Evolutionary conservation across 2,888 invertebrate species (phyloP), one percentile per base, ranked within the genome.

Genomic region (Protonemura montana): DNA sequence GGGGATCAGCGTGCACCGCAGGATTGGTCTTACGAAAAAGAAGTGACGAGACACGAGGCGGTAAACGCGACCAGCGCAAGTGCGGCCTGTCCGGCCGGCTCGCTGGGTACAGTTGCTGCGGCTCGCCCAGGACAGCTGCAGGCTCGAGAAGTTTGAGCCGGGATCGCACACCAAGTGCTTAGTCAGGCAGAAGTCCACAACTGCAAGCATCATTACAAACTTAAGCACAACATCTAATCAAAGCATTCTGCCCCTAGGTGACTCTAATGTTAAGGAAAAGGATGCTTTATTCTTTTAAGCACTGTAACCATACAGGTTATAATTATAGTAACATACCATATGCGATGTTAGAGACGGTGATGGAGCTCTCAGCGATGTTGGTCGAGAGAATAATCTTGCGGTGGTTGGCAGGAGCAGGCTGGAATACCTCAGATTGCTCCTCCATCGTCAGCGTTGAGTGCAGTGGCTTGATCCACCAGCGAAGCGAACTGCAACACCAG

Each of bases 111-210:
- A 98, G 91, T 96, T 98, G 0, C 96, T 95, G 90, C 96, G 96
- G 0, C 98, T 96, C 0, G 98, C 97, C 98, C 98, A 99, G 87
- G 93, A 92, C 88, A 98, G 90, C 89, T 95, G 94, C 81, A 99
- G 93, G 82, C 95, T 94, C 27, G 95, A 94, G 90, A 95, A 97
- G 92, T 97, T 97, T 0, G 97, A 96, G 0, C 92, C 92, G 0
- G 93, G 92, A 90, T 98, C 97, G 83, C 95, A 94, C 5, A 95
- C 93, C 89, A 98, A 91, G 59, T 94, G 93, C 92, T 98, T 98
- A 87, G 97, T 97, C 87, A 98, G 92, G 91, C 98, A 99, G 91
- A 97, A 98, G 92, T 99, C 99, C 89, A 99, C 96, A 83, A 99
- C 98, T 96, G 90, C 81, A 91, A 91, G 59, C 59, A 59, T 10